Conservation (phyloP, 1,140 invertebrate species). For the Mizuhopecten yessoensis region DNA sequence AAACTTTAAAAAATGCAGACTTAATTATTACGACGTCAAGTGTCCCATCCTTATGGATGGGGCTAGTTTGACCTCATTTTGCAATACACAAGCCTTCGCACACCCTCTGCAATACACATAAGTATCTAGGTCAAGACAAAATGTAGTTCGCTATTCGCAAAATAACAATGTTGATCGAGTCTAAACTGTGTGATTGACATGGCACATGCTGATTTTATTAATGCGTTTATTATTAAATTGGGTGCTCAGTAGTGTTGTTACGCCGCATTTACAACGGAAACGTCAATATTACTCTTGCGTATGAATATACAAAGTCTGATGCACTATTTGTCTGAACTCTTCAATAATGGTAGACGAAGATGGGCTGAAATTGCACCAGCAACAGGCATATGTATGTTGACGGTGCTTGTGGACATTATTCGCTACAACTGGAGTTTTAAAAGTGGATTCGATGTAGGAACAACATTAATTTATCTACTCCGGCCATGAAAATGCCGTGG, state of each 20-base stretch:
- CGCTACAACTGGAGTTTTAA: background rate
- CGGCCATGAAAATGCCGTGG: slow-evolving; percentile 36
- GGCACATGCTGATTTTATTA: background rate
- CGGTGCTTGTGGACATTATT: slow-evolving; percentile 25
- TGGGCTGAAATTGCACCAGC: slow-evolving; percentile 28
- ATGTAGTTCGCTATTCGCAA: background rate
- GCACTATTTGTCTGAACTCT: slow-evolving; percentile 34
- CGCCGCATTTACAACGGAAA: background rate
- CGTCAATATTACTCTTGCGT: background rate
- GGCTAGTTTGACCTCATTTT: slow-evolving; percentile 30
- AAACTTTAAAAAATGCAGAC: too few relatives aligned
- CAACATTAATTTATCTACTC: slow-evolving; percentile 18
- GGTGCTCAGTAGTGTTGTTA: background rate
- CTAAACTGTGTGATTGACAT: background rate
- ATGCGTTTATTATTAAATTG: background rate
- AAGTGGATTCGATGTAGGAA: slow-evolving; percentile 27
- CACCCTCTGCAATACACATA: slow-evolving; percentile 13
- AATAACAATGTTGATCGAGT: background rate
- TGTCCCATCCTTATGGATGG: too few relatives aligned
- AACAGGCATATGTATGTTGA: slow-evolving; percentile 18
- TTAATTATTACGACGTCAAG: too few relatives aligned
- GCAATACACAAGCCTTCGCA: background rate
- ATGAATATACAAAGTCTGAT: background rate
- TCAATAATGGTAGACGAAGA: slow-evolving; percentile 34
- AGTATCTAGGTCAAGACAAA: background rate